These are phyloP conservation scores for Tetramorium alpestre DNA, from an alignment of 1,140 invertebrate species.

Conservation along the genomic window DNA sequence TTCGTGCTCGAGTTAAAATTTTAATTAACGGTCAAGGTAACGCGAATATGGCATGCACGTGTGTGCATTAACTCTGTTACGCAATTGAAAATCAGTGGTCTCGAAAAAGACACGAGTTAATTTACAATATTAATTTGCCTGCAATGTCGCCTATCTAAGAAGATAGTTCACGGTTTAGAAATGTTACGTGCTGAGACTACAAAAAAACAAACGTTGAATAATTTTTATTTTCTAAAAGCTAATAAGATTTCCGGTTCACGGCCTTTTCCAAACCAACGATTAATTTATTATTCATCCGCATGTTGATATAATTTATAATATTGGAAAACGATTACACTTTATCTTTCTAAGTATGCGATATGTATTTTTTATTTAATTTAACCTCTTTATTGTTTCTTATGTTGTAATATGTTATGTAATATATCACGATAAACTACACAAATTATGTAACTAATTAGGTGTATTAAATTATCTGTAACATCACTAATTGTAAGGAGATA, in stretches of 20 bases:
- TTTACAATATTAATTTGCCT: not conserved
- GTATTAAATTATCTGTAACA: not conserved
- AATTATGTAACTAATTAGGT: no score
- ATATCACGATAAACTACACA: no score
- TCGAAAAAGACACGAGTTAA: not conserved
- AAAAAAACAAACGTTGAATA: not conserved
- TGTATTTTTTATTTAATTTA: not conserved
- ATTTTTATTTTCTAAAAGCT: not conserved
- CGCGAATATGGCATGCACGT: not conserved
- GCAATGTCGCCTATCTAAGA: not conserved
- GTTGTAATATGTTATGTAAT: not conserved
- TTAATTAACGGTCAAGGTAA: slow-evolving; percentile 6
- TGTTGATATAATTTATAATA: not conserved
- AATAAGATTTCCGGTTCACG: not conserved
- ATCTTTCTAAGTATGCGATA: not conserved
- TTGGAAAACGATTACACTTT: not conserved
- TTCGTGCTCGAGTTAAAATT: not conserved
- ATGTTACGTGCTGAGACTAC: not conserved
- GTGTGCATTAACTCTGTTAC: not conserved
- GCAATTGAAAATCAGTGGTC: not conserved
- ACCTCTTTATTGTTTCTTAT: not conserved
- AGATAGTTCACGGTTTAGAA: not conserved
- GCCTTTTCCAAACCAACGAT: not conserved
- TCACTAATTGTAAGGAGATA: not conserved
- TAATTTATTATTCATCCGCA: not conserved